Conservation (phyloP, 2,797 vertebrate species). For the Lagothrix lagotricha region DNA sequence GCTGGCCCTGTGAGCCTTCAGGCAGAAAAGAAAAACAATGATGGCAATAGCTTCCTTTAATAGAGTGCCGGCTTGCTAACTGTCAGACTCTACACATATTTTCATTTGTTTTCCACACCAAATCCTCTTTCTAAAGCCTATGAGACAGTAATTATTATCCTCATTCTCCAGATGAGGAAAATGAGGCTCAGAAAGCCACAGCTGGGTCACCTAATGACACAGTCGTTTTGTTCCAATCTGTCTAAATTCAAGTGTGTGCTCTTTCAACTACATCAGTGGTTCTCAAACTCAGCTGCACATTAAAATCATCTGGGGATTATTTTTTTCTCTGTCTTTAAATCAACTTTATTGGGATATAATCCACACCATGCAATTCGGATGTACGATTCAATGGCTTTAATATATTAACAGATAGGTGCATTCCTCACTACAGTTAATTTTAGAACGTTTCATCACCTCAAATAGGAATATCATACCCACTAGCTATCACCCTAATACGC, state of each 20-base stretch:
- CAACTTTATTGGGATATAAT: background rate
- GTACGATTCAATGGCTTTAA: background rate
- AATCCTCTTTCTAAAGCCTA: constrained; percentile 25
- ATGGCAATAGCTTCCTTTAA: background rate
- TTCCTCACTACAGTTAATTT: background rate
- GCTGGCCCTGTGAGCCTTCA: background rate
- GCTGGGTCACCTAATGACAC: background rate
- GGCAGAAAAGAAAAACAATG: constrained; percentile 43
- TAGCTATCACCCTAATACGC: background rate
- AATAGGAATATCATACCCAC: background rate
- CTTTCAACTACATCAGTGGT: background rate
- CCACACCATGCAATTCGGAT: background rate
- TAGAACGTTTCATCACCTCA: background rate
- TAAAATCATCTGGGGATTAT: background rate
- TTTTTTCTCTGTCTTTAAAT: background rate
- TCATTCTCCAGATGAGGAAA: constrained; percentile 54
- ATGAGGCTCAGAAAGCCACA: constrained; percentile 20
- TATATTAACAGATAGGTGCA: background rate
- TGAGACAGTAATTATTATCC: constrained; percentile 30
- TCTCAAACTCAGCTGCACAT: background rate
- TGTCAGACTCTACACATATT: background rate
- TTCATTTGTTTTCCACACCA: constrained; percentile 44
- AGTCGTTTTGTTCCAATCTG: background rate
- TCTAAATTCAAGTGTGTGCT: background rate
- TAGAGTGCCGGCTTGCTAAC: background rate